Percentiles rank a stretch among this genome's conserved stretches.
phyloP scores from a whole-genome alignment of 1,140 invertebrate species.

The Atopsyche davidsoni region DNA sequence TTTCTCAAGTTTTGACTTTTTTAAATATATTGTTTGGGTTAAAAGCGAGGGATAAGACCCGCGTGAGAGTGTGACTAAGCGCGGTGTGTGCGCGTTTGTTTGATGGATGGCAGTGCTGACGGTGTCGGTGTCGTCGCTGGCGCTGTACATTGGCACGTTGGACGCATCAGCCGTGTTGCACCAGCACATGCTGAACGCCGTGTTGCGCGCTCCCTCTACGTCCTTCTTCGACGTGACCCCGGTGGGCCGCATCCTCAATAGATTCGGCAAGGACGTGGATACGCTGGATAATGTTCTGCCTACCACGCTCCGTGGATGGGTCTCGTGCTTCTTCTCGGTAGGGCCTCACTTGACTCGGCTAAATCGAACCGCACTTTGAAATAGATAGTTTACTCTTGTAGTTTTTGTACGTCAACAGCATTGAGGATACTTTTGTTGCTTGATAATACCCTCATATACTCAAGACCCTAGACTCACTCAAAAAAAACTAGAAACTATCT shows the following conservation, averaged over 20 bases:
- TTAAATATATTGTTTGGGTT: not conserved
- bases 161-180: slow-evolving; percentile 64
- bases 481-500: too few species aligned
- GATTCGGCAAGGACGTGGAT: slow-evolving; percentile 81
- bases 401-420: too few species aligned
- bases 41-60: not conserved
- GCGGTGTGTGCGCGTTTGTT: slow-evolving; percentile 31
- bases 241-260: slow-evolving; percentile 75
- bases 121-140: slow-evolving; percentile 61
- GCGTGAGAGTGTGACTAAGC: not conserved
- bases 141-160: slow-evolving; percentile 63
- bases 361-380: too few species aligned
- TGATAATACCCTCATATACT: too few species aligned
- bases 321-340: slow-evolving; percentile 67
- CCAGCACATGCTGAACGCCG: slow-evolving; percentile 58
- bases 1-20: not conserved
- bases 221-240: slow-evolving; percentile 86
- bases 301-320: slow-evolving; percentile 62
- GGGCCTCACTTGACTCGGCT: too few species aligned
- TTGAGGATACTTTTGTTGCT: not conserved
- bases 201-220: slow-evolving; percentile 63
- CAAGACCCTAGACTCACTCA: too few species aligned
- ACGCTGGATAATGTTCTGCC: slow-evolving; percentile 70
- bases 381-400: too few species aligned
- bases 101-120: slow-evolving; percentile 56